A percentile compares a stretch with the other conserved stretches of the same genome.
These are phyloP conservation scores for Channa argus DNA, from an alignment of 2,113 vertebrate genomes.

Conservation along the genomic window DNA sequence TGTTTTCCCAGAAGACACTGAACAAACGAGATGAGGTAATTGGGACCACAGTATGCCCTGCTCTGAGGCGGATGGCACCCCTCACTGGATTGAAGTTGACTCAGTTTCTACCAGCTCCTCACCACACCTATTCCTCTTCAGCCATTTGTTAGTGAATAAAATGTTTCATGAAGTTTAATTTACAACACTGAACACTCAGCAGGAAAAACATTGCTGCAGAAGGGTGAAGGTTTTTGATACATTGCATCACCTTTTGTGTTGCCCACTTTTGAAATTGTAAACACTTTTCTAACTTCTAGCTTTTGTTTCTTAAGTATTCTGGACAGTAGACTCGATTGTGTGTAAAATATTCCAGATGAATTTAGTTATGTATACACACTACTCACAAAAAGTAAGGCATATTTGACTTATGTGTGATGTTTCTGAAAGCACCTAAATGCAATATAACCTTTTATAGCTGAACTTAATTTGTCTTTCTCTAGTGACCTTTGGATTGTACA, in stretches of 20 bases:
- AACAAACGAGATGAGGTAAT: constrained; percentile 83
- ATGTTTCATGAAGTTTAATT: background rate
- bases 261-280: background rate
- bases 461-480: no score
- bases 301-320: background rate
- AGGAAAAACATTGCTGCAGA: background rate
- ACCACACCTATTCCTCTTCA: constrained; percentile 12
- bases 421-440: no score
- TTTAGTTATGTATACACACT: no score
- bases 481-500: no score
- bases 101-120: constrained; percentile 50
- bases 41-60: constrained; percentile 57
- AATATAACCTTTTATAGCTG: no score
- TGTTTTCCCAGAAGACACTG: constrained; percentile 77
- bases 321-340: background rate
- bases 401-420: no score
- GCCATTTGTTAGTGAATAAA: constrained; percentile 15
- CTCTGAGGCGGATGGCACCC: constrained; percentile 71
- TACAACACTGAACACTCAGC: background rate
- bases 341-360: background rate
- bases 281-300: background rate
- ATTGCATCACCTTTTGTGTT: background rate
- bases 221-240: background rate
- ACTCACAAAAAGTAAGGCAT: no score
- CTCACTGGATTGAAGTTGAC: constrained; percentile 78